These are phyloP conservation scores for Clanis bilineata DNA, from an alignment of 2,888 invertebrate species.

Conservation along the genomic window DNA sequence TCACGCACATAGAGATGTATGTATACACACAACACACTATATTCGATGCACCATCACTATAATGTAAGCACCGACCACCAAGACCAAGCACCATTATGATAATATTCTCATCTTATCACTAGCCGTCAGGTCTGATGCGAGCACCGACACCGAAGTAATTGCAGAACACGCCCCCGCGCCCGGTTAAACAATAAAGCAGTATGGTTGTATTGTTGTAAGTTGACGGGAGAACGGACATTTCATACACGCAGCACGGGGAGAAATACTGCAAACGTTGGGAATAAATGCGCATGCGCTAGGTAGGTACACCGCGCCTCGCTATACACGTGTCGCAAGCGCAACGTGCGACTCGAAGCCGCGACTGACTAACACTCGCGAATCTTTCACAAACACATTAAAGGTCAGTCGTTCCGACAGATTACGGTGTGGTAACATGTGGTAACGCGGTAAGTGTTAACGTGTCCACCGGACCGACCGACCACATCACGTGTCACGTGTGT, in stretches of 20 bases:
- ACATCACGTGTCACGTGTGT: no score
- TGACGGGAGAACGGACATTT: neutral
- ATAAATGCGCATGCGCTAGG: neutral
- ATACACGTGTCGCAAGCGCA: slow-evolving; percentile 1
- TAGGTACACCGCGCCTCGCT: no score
- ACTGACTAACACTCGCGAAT: slow-evolving; percentile 8
- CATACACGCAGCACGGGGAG: neutral
- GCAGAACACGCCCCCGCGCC: neutral
- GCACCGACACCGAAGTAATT: neutral
- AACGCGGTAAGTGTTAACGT: slow-evolving; percentile 1
- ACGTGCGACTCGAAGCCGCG: neutral
- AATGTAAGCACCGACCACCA: slow-evolving; percentile 33
- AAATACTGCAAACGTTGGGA: neutral
- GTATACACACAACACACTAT: slow-evolving; percentile 31
- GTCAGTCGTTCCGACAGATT: slow-evolving; percentile 6
- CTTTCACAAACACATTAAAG: slow-evolving; percentile 17
- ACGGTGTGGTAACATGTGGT: neutral
- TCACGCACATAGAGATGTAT: slow-evolving; percentile 21
- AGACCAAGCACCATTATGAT: slow-evolving; percentile 31
- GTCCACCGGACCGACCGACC: neutral
- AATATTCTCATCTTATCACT: neutral
- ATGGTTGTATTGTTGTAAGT: neutral
- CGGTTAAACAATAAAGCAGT: neutral
- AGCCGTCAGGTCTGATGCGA: neutral
- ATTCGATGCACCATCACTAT: slow-evolving; percentile 30